Evolutionary conservation across 2,888 invertebrate species (phyloP).

Genomic region (Spodoptera exigua): DNA sequence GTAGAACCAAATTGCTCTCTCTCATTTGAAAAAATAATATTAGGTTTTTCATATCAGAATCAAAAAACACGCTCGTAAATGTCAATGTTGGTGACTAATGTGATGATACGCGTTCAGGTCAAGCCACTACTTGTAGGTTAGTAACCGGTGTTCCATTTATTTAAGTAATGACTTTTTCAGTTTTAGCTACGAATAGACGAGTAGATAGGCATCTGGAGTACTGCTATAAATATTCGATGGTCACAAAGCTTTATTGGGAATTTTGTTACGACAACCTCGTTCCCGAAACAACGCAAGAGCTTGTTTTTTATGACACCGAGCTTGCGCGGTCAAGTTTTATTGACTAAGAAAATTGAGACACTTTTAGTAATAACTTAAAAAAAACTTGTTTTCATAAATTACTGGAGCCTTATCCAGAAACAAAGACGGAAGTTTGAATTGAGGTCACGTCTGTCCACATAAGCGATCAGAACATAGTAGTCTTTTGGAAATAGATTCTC

Average conservation of each 20-base stretch:
- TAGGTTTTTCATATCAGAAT: slow-evolving; percentile 39
- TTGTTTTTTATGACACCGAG: slow-evolving; percentile 49
- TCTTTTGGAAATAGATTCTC: slow-evolving; percentile 12
- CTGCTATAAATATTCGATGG: slow-evolving; percentile 46
- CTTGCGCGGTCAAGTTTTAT: slow-evolving; percentile 48
- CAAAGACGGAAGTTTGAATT: slow-evolving; percentile 32
- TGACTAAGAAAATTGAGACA: slow-evolving; percentile 44
- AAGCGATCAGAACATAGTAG: slow-evolving; percentile 14
- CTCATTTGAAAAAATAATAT: slow-evolving; percentile 30
- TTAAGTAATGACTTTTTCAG: slow-evolving; percentile 37
- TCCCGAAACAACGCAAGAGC: slow-evolving; percentile 51
- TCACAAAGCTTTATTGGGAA: slow-evolving; percentile 54
- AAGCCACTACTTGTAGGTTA: slow-evolving; percentile 37
- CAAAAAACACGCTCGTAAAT: slow-evolving; percentile 64
- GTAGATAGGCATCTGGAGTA: slow-evolving; percentile 35
- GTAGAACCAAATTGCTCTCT: slow-evolving; percentile 23
- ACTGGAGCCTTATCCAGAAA: slow-evolving; percentile 27
- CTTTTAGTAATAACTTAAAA: slow-evolving; percentile 39
- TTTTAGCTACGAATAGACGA: slow-evolving; percentile 12
- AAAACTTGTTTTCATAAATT: slow-evolving; percentile 23
- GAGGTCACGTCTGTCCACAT: slow-evolving; percentile 42
- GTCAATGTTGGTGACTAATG: slow-evolving; percentile 62
- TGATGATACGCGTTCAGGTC: slow-evolving; percentile 50
- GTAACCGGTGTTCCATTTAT: slow-evolving; percentile 34
- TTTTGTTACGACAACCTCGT: slow-evolving; percentile 53